A percentile compares a stretch with the other conserved stretches of the same genome.
These are phyloP conservation scores for Cydia strobilella DNA, from an alignment of 1,140 invertebrate genomes.

Conservation along the genomic window DNA sequence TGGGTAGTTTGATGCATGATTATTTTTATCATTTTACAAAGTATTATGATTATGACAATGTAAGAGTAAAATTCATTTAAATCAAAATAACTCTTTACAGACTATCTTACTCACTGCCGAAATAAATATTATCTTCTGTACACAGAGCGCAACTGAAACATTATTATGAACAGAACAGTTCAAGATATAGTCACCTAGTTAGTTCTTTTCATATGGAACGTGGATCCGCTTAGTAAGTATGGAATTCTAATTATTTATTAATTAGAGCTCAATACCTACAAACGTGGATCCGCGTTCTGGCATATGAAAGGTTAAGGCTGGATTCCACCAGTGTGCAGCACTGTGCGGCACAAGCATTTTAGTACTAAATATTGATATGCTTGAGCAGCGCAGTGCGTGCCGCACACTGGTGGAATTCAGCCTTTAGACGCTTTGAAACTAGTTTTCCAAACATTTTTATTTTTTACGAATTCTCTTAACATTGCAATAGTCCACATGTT, in stretches of 20 bases:
- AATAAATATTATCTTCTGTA: not conserved
- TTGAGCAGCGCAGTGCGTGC: no score
- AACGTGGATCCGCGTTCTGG: no score
- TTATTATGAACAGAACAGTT: not conserved
- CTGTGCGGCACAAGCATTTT: no score
- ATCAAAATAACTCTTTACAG: not conserved
- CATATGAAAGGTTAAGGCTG: no score
- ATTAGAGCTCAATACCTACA: no score
- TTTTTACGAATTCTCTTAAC: not conserved
- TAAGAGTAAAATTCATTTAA: not conserved
- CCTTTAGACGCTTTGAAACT: not conserved
- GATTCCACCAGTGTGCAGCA: no score
- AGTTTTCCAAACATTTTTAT: not conserved
- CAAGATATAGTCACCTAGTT: not conserved
- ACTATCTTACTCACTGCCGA: not conserved
- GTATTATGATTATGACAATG: not conserved
- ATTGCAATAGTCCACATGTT: not conserved
- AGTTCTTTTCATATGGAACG: no score
- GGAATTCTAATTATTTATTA: no score
- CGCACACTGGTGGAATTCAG: no score
- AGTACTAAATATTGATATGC: no score
- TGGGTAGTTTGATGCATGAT: not conserved
- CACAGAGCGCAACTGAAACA: constrained; percentile 1
- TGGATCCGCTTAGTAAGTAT: no score
- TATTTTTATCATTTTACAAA: not conserved